Evolutionary conservation across 2,113 vertebrate species (phyloP).

Genomic region (Rallus limicola): DNA sequence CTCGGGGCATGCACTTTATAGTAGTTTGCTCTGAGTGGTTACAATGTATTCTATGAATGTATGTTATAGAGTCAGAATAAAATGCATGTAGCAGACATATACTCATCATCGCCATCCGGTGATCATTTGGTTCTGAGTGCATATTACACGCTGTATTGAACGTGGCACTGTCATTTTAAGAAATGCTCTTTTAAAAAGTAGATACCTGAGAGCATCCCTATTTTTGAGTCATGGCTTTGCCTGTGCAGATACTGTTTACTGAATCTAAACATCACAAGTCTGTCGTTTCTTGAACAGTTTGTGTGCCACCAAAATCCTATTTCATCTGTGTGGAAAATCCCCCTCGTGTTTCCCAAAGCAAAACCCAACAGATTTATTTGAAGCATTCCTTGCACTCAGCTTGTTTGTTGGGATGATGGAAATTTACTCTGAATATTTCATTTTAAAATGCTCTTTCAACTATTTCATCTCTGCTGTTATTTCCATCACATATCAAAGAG

Average conservation of each 20-base stretch:
- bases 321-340: not conserved
- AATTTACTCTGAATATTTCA: not conserved
- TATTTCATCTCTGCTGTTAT: not conserved
- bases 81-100: slow-evolving; percentile 59
- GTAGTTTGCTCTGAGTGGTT: slow-evolving; percentile 55
- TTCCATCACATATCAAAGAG: not conserved
- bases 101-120: slow-evolving; percentile 43
- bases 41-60: slow-evolving; percentile 66
- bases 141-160: slow-evolving; percentile 50
- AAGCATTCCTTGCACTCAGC: slow-evolving; percentile 9
- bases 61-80: slow-evolving; percentile 60
- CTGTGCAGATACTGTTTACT: slow-evolving; percentile 39
- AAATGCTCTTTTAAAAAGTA: slow-evolving; percentile 34
- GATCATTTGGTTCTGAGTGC: slow-evolving; percentile 60
- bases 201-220: not conserved
- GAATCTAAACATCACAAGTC: slow-evolving; percentile 34
- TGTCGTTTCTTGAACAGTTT: slow-evolving; percentile 23
- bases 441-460: slow-evolving; percentile 14
- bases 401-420: slow-evolving; percentile 11
- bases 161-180: slow-evolving; percentile 19
- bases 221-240: slow-evolving; percentile 34
- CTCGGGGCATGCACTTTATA: slow-evolving; percentile 44
- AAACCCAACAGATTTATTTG: not conserved
- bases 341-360: not conserved
- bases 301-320: slow-evolving; percentile 5